Evolutionary conservation across 2,888 invertebrate species (phyloP).

Genomic region (Phyto melanocephala): DNA sequence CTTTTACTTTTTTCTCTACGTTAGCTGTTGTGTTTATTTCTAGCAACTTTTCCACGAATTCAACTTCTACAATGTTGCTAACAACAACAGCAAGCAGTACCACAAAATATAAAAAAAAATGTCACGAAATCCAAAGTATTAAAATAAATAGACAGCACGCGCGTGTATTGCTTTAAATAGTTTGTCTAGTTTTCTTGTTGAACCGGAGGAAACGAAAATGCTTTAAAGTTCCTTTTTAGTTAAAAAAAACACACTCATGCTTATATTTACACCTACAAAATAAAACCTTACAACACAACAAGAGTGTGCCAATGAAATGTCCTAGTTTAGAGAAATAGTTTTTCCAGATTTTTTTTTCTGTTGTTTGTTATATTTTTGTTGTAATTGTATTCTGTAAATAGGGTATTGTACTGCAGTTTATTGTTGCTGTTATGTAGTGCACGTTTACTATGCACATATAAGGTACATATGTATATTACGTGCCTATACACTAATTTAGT

Average conservation of each 20-base stretch:
- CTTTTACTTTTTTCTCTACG: background rate
- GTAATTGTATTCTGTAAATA: constrained; percentile 28
- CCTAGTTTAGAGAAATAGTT: constrained; percentile 24
- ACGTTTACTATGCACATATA: background rate
- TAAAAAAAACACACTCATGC: background rate
- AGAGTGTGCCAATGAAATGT: constrained; percentile 45
- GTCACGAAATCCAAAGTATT: constrained; percentile 3
- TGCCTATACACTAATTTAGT: background rate
- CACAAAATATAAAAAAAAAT: background rate
- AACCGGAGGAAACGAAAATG: background rate
- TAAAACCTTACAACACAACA: background rate
- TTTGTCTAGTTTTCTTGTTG: background rate
- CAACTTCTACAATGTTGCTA: background rate
- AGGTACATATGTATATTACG: background rate
- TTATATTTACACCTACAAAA: background rate
- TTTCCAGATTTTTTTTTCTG: background rate
- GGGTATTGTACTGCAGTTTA: constrained; percentile 32
- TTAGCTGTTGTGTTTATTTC: background rate
- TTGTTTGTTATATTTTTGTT: constrained; percentile 19
- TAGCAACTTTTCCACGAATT: constrained; percentile 3
- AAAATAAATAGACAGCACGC: constrained; percentile 1
- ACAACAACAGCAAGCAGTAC: background rate
- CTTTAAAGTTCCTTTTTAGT: background rate
- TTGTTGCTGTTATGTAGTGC: background rate
- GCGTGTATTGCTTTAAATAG: background rate